Evolutionary conservation across 2,888 invertebrate genomes (phyloP), one percentile per base, ranked within the genome.

Genomic region (Exephanes ischioxanthus): DNA sequence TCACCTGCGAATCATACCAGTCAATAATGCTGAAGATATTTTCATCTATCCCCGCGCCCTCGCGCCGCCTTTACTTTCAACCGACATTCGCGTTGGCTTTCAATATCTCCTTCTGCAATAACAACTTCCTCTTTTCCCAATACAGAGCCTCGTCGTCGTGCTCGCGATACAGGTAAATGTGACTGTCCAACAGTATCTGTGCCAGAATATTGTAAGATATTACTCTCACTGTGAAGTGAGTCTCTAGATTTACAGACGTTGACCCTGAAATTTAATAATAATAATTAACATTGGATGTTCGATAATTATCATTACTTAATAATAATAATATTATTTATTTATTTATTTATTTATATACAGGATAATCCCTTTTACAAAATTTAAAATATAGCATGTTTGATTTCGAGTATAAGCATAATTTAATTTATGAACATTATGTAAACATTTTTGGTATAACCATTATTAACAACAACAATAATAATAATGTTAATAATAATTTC

Each of bases 201-300:
- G 98, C 97, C 81, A 99, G 94, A 41, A 99, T 97, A 94, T 99
- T 99, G 94, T 98, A 99, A 0, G 97, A 97, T 93, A 98, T 95
- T 41, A 98, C 93, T 85, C 95, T 96, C 90, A 98, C 96, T 80
- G 93, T 93, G 83, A 96, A 94, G 45, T 94, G 91, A 16, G 94
- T 91, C 30, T 94, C 95, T 33, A 91, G 68, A 93, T 90, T 90
- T 30, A 85, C 79, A 16, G 67, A 78, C 66, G 85, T 76, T 48
- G 87, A 89, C 71, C 87, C 93, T 93, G 81, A 76, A 86, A 88
- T 37, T 51, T 2, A 70, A 82, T 83, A 73, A 80, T 14, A 68
- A 76, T 4, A 41, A 48, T 16, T 2, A 33, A 58, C 26, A n/a
- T 30, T 3, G 26, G 30, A 61, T 55, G 7, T 11, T 11, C 41